These are phyloP conservation scores for Tenebrio molitor DNA, from an alignment of 1,140 invertebrate genomes.

Conservation along the genomic window DNA sequence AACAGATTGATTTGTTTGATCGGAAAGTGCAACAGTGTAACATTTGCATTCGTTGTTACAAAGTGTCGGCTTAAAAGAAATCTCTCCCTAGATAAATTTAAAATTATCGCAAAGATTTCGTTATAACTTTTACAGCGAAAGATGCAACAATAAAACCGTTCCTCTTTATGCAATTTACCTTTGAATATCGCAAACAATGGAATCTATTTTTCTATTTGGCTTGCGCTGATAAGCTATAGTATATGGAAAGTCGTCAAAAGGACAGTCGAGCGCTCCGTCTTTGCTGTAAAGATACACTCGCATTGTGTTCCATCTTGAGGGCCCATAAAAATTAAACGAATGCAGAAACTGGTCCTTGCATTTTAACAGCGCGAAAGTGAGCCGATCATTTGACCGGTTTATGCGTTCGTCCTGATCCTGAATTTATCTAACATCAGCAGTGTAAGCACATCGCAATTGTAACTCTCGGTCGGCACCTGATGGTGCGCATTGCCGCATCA, in stretches of 20 bases:
- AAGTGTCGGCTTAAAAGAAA: no score
- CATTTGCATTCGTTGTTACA: no score
- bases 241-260: constrained; percentile 44
- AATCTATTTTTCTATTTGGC: constrained; percentile 43
- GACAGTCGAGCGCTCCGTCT: constrained; percentile 8
- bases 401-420: constrained; percentile 36
- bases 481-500: constrained; percentile 60
- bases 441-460: constrained; percentile 63
- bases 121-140: constrained; percentile 17
- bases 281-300: constrained; percentile 17
- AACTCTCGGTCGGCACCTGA: constrained; percentile 62
- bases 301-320: background rate
- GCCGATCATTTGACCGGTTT: constrained; percentile 30
- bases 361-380: no score
- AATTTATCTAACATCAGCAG: constrained; percentile 59
- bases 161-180: constrained; percentile 39
- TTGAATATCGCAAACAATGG: constrained; percentile 34
- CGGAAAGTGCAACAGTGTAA: no score
- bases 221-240: constrained; percentile 33
- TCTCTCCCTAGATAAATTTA: background rate
- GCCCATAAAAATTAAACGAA: constrained; percentile 18
- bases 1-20: no score
- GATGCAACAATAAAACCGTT: constrained; percentile 33
- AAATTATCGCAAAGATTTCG: constrained; percentile 27
- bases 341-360: background rate